Base-by-base conservation (phyloP, 2,888 invertebrate genomes). In the Macrophya alboannulata region DNA sequence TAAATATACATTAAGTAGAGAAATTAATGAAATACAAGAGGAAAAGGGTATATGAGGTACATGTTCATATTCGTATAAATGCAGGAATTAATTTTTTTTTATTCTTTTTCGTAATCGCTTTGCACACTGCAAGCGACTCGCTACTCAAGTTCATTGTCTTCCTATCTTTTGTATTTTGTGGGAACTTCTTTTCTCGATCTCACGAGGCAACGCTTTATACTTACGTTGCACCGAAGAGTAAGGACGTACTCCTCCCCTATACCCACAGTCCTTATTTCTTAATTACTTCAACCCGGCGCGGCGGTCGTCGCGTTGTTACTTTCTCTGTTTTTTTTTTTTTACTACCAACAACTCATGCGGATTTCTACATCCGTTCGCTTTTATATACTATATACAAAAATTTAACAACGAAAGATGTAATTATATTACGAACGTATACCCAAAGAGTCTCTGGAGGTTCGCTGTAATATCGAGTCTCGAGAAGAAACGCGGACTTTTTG, bases 101-200 rank as follows among this genome's bases (percentile, higher is more conserved):
- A n/a, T 17, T 25, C 37, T 17, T 37, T 37, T 68, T 21, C 10
- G 31, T 55, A n/a, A 79, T 62, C 12, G 62, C 62, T 68, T 31
- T 59, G 59, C 81, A 62, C n/a, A 62, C 43, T 31, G 62, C 12
- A 79, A 40, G 9, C 59, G 21, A 6, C 21, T 40, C 37, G 15
- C 37, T 77, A 31, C 62, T 81, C 81, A 81, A 81, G 81, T 81
- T 81, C 81, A 81, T 81, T 81, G 81, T 81, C 62, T 43, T 21
- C 6, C 25, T 59, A 40, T 79, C 79, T 79, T 79, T 79, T 79
- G 43, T 79, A 79, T 40, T 62, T 81, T 83, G 71, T 83, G 83
- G 83, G 83, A 83, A 83, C 71, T 83, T 83, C 43, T 81, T 62
- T 48, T n/a, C 37, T 25, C 25, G 45, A 83, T 83, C 83, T 83